These are phyloP conservation scores for Hydrophis major DNA, from an alignment of 2,797 vertebrate genomes.

Conservation along the genomic window DNA sequence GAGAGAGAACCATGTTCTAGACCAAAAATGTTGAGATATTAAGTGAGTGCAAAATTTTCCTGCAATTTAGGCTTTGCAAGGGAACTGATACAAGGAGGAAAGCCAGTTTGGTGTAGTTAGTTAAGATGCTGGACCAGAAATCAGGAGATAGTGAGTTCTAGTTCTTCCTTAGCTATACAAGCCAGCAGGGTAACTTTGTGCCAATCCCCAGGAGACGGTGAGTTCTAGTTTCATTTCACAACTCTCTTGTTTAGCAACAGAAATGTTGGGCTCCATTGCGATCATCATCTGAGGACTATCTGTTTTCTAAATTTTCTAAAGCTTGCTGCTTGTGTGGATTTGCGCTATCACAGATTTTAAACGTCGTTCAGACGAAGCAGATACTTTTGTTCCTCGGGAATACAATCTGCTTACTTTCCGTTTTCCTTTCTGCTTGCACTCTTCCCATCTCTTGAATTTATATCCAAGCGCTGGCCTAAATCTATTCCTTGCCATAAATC, in stretches of 20 bases:
- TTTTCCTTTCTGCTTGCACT: background rate
- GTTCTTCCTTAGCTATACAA: no score
- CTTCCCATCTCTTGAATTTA: background rate
- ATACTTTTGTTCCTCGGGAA: background rate
- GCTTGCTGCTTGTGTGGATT: background rate
- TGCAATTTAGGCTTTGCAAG: background rate
- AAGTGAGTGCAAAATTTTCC: no score
- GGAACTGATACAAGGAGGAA: background rate
- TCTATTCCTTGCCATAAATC: background rate
- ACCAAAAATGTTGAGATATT: background rate
- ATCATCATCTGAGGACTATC: background rate
- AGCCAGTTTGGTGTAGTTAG: background rate
- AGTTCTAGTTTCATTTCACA: background rate
- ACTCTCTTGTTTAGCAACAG: background rate
- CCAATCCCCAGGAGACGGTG: no score
- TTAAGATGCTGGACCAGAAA: background rate
- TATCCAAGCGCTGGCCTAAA: background rate
- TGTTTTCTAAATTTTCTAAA: background rate
- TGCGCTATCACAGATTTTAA: background rate
- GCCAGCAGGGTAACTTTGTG: no score
- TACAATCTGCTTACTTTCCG: background rate
- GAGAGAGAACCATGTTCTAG: background rate
- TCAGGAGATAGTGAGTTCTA: background rate
- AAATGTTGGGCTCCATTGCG: background rate
- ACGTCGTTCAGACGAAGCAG: background rate